Evolutionary conservation across 2,797 vertebrate species (phyloP), one percentile per base, ranked within the genome.

Genomic region (Heterohyrax brucei): DNA sequence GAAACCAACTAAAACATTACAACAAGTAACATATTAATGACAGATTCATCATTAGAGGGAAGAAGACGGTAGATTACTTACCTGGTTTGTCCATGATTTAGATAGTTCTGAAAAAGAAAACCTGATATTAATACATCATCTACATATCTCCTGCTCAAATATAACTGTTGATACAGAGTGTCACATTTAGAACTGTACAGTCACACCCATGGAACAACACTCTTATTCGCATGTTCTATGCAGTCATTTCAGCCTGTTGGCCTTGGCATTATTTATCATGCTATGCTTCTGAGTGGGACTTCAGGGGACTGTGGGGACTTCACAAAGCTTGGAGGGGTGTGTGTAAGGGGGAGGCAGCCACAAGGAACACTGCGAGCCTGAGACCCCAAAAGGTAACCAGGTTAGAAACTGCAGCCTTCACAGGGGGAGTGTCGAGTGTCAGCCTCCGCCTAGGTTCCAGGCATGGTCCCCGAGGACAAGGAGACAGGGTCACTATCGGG

Each of bases 71-170:
- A 26, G 64, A 79, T 88, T 92, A 98, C 98, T 98, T 97, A 98
- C 98, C 76, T 88, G 97, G 81, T 95, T 97, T 97, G 89, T 96
- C 77, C 0, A 44, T 92, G 85, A 79, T 64, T 86, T 30, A 96
- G 72, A 53, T 1, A 61, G 72, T 72, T 95, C 98, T 98, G 98
- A 48, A 97, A 98, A 97, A 97, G 10, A 98, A 97, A 2, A 96
- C 22, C 84, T 92, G 39, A 6, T 70, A 53, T 97, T 94, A 95
- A 28, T 62, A 50, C 2, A 48, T 30, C 30, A 2, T 48, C 7
- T 72, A 59, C 5, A 92, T 73, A 70, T 50, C 61, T 26, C 72
- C n/a, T 83, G 22, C 8, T 50, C 44, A 87, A 82, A 84, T 87
- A 28, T 80, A n/a, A 94, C 21, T n/a, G 10, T 10, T 92, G 72